Evolutionary conservation across 2,797 vertebrate genomes (phyloP), one percentile per base, ranked within the genome.

Genomic region (Cirrhinus mrigala): DNA sequence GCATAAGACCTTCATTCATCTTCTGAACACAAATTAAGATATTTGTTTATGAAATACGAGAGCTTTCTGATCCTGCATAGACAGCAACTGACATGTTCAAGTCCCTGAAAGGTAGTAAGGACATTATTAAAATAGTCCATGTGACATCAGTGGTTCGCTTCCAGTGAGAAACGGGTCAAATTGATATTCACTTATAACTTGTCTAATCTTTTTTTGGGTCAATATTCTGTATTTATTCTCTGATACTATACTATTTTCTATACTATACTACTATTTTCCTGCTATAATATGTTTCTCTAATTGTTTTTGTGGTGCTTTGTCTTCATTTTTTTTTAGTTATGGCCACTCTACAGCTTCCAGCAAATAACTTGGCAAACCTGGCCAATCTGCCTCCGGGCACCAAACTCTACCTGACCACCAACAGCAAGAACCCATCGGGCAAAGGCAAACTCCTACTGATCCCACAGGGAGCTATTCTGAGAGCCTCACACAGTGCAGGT

Each of bases 401-500:
- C 87, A 99, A 99, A 89, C 96, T 99, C 27, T 99, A 99, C 94
- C 96, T 99, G 88, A 99, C 98, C 83, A 99, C 98, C 60, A 99
- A 99, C 94, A 99, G 98, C 93, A 99, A 99, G 94, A 99, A 98
- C 88, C 97, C 98, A 48, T 98, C 98, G 0, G 98, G 98, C 86
- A 99, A 99, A 94, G 98, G 98, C 90, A 99, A 99, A 92, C 95
- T 99, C 88, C 96, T 99, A 85, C 97, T 99, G 89, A 99, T 99
- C 87, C 98, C 98, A 37, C 98, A 99, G 90, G 98, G 98, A 93
- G 98, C 98, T 76, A 99, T 99, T 87, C 94, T 99, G 83, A 91
- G 98, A 88, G 97, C 98, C 83, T 97, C 98, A 81, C 97, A 94
- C 91, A 90, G 88, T 3, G 88, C 95, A 94, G 92, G 96, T 96